phyloP scores from a whole-genome alignment of 2,797 vertebrate genomes.

The Carapus acus region DNA sequence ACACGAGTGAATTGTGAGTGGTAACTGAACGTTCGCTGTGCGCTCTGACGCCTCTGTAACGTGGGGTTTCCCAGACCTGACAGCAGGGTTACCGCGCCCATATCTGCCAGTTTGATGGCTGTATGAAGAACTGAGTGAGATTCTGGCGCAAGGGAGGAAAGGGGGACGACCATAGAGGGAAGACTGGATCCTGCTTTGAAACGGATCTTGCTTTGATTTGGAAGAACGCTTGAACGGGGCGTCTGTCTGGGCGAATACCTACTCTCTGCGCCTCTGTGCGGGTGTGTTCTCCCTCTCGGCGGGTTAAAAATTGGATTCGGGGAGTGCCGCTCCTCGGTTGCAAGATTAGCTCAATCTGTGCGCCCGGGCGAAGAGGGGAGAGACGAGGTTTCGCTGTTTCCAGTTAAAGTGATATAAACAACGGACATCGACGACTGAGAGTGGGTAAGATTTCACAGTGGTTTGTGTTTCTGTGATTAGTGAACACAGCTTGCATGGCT shows the following conservation, averaged over 20 bases:
- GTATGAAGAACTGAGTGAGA: conserved; percentile 76
- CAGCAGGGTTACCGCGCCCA: conserved; percentile 85
- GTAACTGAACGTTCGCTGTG: conserved; percentile 63
- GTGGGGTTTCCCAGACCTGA: conserved; percentile 81
- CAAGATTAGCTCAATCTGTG: conserved; percentile 66
- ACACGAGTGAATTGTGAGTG: conserved; percentile 47
- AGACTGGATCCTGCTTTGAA: conserved; percentile 51
- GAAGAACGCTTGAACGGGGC: conserved; percentile 43
- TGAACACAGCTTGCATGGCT: conserved; percentile 37
- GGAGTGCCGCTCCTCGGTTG: conserved; percentile 78
- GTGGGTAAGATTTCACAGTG: conserved; percentile 65
- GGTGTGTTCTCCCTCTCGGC: conserved; percentile 70
- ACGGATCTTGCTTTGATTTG: conserved; percentile 45
- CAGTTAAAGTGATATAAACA: conserved; percentile 76
- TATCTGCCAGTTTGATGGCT: conserved; percentile 82
- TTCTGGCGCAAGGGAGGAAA: conserved; percentile 65
- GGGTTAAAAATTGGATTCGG: conserved; percentile 76
- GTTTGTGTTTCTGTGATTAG: conserved; percentile 27
- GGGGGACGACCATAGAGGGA: conserved; percentile 66
- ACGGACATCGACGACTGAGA: conserved; percentile 71
- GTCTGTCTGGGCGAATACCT: conserved; percentile 57
- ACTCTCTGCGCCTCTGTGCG: conserved; percentile 65
- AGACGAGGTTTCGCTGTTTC: conserved; percentile 61
- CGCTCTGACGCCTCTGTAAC: conserved; percentile 74
- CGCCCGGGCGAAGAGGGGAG: conserved; percentile 63